Conservation (phyloP, 2,113 vertebrate species). For the Sinosuthora webbiana region DNA sequence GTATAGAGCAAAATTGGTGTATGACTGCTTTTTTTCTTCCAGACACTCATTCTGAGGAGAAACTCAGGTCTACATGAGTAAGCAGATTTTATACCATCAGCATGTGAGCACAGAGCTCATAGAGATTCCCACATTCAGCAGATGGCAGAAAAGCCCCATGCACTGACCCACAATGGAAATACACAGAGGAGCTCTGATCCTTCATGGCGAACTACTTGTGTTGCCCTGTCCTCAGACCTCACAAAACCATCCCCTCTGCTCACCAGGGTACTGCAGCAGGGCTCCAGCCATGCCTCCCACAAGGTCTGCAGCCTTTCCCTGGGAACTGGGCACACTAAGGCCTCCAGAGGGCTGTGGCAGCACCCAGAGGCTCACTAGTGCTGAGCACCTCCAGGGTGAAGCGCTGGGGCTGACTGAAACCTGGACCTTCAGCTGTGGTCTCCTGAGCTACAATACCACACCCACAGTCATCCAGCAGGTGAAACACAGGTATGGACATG, state of each 20-base stretch:
- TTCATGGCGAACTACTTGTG: background rate
- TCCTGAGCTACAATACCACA: background rate
- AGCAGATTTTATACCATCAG: background rate
- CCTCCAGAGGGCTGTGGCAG: background rate
- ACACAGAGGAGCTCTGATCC: background rate
- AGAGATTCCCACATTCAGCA: background rate
- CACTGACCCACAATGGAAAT: background rate
- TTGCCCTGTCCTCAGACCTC: background rate
- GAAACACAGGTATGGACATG: background rate
- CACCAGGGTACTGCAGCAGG: background rate
- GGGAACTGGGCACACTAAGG: rapidly evolving
- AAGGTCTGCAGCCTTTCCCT: rapidly evolving
- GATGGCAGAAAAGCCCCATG: background rate
- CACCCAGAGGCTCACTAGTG: background rate
- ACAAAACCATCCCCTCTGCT: background rate
- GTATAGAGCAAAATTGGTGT: background rate
- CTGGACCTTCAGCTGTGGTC: background rate
- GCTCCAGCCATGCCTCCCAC: background rate
- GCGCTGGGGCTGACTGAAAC: rapidly evolving
- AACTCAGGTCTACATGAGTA: background rate
- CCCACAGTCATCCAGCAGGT: background rate
- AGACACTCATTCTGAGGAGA: background rate
- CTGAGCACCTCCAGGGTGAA: background rate
- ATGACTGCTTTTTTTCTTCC: background rate
- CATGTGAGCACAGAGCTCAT: background rate